Conservation (phyloP, 30 jellyfish, hydroid and myxozoan genomes). For the Sanderia malayensis region DNA sequence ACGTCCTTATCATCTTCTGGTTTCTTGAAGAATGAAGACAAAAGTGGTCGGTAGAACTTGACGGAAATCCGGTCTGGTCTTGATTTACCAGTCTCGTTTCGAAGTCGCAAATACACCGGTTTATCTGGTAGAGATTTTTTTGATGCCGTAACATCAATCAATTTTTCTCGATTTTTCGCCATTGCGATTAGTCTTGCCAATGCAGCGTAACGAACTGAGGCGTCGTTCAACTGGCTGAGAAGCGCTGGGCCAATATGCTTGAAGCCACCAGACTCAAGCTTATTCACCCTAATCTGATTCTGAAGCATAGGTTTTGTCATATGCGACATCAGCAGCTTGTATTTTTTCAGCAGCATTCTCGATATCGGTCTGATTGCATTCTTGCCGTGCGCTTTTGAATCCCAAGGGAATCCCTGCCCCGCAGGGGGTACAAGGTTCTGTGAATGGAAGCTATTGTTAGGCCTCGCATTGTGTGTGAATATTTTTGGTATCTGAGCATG, state of each 20-base stretch:
- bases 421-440: slow-evolving; percentile 60
- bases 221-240: slow-evolving; percentile 42
- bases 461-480: no score
- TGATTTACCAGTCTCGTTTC: background rate
- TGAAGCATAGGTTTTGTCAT: slow-evolving; percentile 7
- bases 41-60: background rate
- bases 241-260: slow-evolving; percentile 47
- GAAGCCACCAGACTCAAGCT: slow-evolving; percentile 29
- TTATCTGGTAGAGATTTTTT: slow-evolving; percentile 44
- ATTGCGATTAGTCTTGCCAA: slow-evolving; percentile 46
- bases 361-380: slow-evolving; percentile 54
- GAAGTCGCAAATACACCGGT: background rate
- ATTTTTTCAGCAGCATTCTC: slow-evolving; percentile 26
- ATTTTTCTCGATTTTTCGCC: slow-evolving; percentile 33
- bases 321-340: slow-evolving; percentile 12
- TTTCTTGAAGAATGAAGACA: background rate
- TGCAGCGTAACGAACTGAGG: slow-evolving; percentile 52
- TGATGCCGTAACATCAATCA: slow-evolving; percentile 64
- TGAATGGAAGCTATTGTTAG: background rate
- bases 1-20: slow-evolving; percentile 21
- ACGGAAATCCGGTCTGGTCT: background rate
- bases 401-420: slow-evolving; percentile 50
- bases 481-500: no score
- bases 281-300: background rate
- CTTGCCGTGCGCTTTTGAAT: background rate